A percentile compares a stretch with the other conserved stretches of the same genome.
Evolutionary conservation across 2,113 vertebrate genomes (phyloP).

Genomic region (Tetraodon nigroviridis): DNA sequence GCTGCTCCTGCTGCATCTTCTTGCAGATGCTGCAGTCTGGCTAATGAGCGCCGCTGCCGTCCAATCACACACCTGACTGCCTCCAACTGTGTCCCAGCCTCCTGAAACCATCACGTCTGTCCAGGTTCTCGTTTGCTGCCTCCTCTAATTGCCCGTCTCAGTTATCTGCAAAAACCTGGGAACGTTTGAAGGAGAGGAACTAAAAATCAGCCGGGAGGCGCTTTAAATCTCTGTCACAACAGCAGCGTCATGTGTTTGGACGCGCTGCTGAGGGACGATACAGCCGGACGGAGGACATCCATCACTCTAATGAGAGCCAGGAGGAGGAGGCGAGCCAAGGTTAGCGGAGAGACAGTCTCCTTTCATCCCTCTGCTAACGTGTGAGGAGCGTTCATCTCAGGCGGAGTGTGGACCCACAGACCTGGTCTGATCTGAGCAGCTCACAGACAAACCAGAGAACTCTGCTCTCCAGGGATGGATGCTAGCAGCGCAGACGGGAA

Average conservation of each 20-base stretch:
- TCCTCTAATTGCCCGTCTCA: neutral
- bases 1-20: too few species aligned
- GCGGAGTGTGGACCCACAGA: too few species aligned
- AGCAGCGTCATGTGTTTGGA: slow-evolving; percentile 31
- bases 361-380: neutral
- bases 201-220: slow-evolving; percentile 1
- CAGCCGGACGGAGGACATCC: slow-evolving; percentile 8
- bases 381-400: neutral
- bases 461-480: too few species aligned
- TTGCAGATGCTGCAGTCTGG: slow-evolving; percentile 36
- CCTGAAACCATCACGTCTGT: too few species aligned
- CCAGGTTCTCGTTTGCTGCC: too few species aligned
- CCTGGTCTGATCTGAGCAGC: too few species aligned
- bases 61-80: slow-evolving; percentile 40
- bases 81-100: neutral
- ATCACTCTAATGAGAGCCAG: slow-evolving; percentile 20
- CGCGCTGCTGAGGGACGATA: slow-evolving; percentile 8
- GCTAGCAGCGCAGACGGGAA: too few species aligned
- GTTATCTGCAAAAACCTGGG: neutral
- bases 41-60: slow-evolving; percentile 37
- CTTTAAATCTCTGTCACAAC: slow-evolving; percentile 30
- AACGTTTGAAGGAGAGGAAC: neutral
- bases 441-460: too few species aligned
- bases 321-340: neutral
- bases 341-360: too few species aligned